These are phyloP conservation scores for Leucopsar rothschildi DNA, from an alignment of 2,113 vertebrate genomes.

Conservation along the genomic window DNA sequence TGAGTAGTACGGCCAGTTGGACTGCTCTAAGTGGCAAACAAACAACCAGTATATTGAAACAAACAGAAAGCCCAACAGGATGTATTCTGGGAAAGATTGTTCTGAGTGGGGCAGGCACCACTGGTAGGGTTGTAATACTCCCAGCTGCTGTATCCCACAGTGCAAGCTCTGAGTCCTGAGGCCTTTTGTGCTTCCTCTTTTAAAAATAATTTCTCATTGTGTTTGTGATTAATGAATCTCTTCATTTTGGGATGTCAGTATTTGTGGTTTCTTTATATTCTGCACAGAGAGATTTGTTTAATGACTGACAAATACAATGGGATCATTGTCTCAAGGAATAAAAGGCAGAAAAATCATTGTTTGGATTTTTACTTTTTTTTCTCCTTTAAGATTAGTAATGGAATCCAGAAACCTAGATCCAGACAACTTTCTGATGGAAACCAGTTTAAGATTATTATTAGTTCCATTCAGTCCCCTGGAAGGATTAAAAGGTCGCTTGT, in stretches of 20 bases:
- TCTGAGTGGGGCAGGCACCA: background rate
- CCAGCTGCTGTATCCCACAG: background rate
- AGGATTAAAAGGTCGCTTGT: background rate
- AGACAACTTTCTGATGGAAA: conserved; percentile 1
- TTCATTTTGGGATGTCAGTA: background rate
- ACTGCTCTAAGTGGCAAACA: background rate
- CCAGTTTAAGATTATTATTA: background rate
- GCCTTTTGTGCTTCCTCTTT: conserved; percentile 20
- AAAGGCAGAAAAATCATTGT: conserved; percentile 6
- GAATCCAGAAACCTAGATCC: background rate
- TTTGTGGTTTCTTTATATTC: conserved; percentile 32
- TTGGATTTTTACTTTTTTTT: background rate
- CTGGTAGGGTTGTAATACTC: background rate
- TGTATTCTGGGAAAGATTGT: background rate
- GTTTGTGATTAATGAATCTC: conserved; percentile 49
- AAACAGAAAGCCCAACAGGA: background rate
- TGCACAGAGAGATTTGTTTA: conserved; percentile 10
- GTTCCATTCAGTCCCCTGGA: background rate
- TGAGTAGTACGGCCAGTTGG: conserved; percentile 8
- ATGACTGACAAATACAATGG: conserved; percentile 4
- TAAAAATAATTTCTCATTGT: conserved; percentile 24
- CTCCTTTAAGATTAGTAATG: background rate
- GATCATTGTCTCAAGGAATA: conserved; percentile 31
- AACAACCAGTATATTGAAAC: conserved; percentile 5
- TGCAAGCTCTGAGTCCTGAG: background rate